Evolutionary conservation across 2,113 vertebrate genomes (phyloP).

Genomic region (Sterna hirundo): DNA sequence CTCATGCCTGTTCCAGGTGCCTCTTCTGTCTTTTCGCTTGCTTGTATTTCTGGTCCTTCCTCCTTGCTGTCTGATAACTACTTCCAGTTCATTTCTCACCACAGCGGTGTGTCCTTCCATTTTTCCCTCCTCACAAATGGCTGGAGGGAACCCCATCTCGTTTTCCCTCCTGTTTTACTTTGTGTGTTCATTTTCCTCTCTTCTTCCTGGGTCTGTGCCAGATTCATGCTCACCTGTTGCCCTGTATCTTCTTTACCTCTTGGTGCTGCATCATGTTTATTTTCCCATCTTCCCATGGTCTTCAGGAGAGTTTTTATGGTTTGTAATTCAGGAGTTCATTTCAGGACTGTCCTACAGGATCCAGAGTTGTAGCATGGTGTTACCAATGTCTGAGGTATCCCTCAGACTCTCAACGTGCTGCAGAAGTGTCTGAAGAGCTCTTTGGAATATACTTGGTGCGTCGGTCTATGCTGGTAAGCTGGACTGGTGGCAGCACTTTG

Average conservation of each 20-base stretch:
- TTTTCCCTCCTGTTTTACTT: neutral
- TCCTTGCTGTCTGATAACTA: neutral
- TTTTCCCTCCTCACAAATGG: neutral
- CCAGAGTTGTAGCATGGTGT: neutral
- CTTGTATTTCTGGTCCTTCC: neutral
- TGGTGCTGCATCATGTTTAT: neutral
- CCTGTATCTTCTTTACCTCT: neutral
- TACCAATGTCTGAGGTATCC: neutral
- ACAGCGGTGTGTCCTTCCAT: neutral
- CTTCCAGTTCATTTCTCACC: neutral
- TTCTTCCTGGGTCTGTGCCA: neutral
- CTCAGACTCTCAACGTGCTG: neutral
- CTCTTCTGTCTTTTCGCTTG: neutral
- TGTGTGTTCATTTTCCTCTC: neutral
- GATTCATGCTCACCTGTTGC: neutral
- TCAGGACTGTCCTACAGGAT: neutral
- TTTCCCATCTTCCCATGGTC: neutral
- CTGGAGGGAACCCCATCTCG: rapidly evolving
- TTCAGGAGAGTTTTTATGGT: neutral
- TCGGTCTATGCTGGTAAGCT: neutral
- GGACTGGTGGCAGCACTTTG: neutral
- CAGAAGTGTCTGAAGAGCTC: neutral
- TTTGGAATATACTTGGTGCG: neutral
- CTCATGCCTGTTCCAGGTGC: neutral
- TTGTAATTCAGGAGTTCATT: neutral